These are phyloP conservation scores for Oreochromis mossambicus DNA, from an alignment of 2,797 vertebrate species.

Conservation along the genomic window DNA sequence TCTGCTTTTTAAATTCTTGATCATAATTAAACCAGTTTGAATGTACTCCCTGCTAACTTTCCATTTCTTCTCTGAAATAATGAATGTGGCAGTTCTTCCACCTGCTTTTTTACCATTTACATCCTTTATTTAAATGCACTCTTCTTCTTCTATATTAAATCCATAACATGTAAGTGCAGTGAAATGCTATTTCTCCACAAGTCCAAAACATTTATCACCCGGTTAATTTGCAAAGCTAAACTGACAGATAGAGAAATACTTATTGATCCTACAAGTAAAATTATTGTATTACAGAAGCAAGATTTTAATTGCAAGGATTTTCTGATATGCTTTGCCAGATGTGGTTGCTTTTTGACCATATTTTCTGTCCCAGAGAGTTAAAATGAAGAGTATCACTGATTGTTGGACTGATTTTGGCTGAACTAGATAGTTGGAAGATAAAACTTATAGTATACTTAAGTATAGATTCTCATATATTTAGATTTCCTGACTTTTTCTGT, in stretches of 20 bases:
- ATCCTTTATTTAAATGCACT: neutral
- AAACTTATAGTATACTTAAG: neutral
- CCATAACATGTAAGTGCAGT: neutral
- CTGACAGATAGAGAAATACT: neutral
- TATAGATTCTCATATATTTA: neutral
- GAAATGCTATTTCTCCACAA: rapidly evolving
- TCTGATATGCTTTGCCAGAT: neutral
- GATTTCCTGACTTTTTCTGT: neutral
- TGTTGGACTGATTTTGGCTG: neutral
- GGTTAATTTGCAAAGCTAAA: neutral
- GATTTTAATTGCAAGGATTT: neutral
- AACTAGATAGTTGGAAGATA: neutral
- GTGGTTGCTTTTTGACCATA: rapidly evolving
- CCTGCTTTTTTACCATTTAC: neutral
- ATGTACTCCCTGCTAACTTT: neutral
- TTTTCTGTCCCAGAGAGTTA: neutral
- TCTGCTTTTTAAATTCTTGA: neutral
- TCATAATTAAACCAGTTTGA: rapidly evolving
- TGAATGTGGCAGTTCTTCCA: rapidly evolving
- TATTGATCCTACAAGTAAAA: rapidly evolving
- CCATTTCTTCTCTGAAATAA: neutral
- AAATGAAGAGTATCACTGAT: neutral
- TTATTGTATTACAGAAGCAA: neutral
- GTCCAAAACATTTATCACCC: neutral
- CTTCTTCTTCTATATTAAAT: neutral